These are phyloP conservation scores for Lissocephala sabroskyi DNA, from an alignment of 2,888 invertebrate genomes.

Conservation along the genomic window DNA sequence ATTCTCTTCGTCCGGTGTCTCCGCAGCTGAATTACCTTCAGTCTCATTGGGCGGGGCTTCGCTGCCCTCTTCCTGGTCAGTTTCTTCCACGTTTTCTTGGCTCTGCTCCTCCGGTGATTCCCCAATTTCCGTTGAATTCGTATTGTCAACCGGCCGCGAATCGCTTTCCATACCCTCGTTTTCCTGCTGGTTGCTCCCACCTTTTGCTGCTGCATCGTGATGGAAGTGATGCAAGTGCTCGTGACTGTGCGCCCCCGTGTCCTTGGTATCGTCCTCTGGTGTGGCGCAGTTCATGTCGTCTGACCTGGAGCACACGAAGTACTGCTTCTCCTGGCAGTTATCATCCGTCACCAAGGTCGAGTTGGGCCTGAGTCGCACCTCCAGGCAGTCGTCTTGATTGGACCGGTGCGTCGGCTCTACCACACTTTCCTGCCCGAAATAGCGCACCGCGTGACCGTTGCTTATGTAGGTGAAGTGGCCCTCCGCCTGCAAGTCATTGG, in stretches of 20 bases:
- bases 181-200: slow-evolving; percentile 4
- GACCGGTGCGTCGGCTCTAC: slow-evolving; percentile 35
- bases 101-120: slow-evolving; percentile 1
- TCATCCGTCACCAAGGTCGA: slow-evolving; percentile 32
- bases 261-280: slow-evolving; percentile 4
- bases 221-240: slow-evolving; percentile 56
- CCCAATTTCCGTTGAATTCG: slow-evolving; percentile 33
- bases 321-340: slow-evolving; percentile 39
- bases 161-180: slow-evolving; percentile 31
- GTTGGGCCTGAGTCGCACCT: slow-evolving; percentile 33
- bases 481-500: slow-evolving; percentile 41
- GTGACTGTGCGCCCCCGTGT: slow-evolving; percentile 28
- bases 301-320: slow-evolving; percentile 18
- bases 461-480: slow-evolving; percentile 41
- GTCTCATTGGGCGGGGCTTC: neutral
- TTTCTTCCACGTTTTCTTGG: neutral
- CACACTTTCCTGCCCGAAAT: slow-evolving; percentile 14
- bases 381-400: slow-evolving; percentile 46
- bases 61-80: neutral
- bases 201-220: slow-evolving; percentile 28
- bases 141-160: slow-evolving; percentile 42
- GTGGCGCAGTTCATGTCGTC: slow-evolving; percentile 19
- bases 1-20: neutral
- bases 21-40: neutral
- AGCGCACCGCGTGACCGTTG: slow-evolving; percentile 27